These are phyloP conservation scores for Ophthalmolycus amberensis DNA, from an alignment of 2,113 vertebrate species.

Conservation along the genomic window DNA sequence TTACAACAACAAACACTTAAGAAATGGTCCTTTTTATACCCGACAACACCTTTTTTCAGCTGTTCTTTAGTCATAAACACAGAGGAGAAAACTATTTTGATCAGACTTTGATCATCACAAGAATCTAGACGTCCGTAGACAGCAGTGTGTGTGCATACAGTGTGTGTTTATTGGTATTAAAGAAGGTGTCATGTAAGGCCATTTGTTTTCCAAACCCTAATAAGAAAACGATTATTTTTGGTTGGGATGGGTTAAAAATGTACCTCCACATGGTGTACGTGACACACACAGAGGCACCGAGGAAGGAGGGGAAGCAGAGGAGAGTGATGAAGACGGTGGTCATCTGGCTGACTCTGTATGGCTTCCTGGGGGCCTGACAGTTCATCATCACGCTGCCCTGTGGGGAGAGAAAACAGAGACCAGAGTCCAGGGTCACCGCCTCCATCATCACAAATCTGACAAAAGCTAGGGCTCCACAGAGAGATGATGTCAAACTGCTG, in stretches of 20 bases:
- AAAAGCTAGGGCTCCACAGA: background rate
- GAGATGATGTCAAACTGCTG: background rate
- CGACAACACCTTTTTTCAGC: too few species aligned
- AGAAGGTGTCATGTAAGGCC: background rate
- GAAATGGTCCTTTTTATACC: too few species aligned
- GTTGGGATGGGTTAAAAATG: background rate
- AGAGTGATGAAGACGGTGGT: constrained; percentile 91
- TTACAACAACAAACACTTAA: too few species aligned
- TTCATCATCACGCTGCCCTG: constrained; percentile 94
- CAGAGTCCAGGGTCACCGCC: constrained; percentile 2
- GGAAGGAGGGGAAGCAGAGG: constrained; percentile 94
- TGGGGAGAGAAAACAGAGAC: constrained; percentile 1
- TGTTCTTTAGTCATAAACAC: too few species aligned
- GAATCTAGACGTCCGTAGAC: too few species aligned
- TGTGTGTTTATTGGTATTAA: background rate
- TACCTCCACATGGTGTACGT: constrained; percentile 94
- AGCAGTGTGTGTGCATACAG: background rate
- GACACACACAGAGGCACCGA: constrained; percentile 88
- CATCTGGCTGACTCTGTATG: constrained; percentile 94
- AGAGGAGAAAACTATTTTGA: too few species aligned
- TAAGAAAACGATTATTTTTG: background rate
- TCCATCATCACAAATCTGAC: background rate
- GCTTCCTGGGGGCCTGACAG: constrained; percentile 91
- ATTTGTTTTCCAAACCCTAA: background rate
- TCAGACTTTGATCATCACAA: too few species aligned